Evolutionary conservation across 1,140 invertebrate species (phyloP), one percentile per base, ranked within the genome.

Genomic region (Gyrodactylus bullatarudis): DNA sequence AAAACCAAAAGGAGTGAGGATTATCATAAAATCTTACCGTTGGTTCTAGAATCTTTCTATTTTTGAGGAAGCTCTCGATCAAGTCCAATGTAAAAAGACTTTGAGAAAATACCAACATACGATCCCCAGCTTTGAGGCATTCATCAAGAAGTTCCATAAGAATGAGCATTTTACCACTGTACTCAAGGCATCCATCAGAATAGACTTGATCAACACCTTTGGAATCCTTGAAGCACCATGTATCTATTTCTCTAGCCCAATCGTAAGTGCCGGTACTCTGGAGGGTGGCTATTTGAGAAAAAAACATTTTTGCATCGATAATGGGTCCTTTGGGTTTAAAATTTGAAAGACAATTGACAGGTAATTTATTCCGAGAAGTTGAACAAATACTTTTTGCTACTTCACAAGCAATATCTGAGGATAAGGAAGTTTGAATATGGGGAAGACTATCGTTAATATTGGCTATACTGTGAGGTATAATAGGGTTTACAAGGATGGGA

Each of bases 31-130:
- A n/a, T n/a, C n/a, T n/a, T n/a, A n/a, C n/a, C n/a, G n/a, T n/a
- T n/a, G 34, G 34, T n/a, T 54, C 34, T n/a, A 16, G 8, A n/a
- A 54, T 54, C 8, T 8, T 8, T 76, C 85, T 86, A 76, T 85
- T 85, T 76, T 87, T 86, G 27, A 98, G 83, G 79, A 92, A 94
- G 76, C 91, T 87, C 84, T 99, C 94, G 75, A 99, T 88, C n/a
- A 96, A 83, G 84, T 93, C 89, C 68, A 99, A 81, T 0, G 93
- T 97, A 75, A 94, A 88, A 19, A 98, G 83, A 77, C 89, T 94
- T 79, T 95, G 92, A 77, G 91, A 95, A 79, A 99, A 98, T 0
- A 97, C 84, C n/a, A 98, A 83, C 23, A 97, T 83, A 74, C 92
- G 86, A 81, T 97, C 93, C 0, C 89, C 89, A 26, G 88, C 77